Evolutionary conservation across 1,140 invertebrate species (phyloP), one percentile per base, ranked within the genome.

Genomic region (Drosophila neocordata): DNA sequence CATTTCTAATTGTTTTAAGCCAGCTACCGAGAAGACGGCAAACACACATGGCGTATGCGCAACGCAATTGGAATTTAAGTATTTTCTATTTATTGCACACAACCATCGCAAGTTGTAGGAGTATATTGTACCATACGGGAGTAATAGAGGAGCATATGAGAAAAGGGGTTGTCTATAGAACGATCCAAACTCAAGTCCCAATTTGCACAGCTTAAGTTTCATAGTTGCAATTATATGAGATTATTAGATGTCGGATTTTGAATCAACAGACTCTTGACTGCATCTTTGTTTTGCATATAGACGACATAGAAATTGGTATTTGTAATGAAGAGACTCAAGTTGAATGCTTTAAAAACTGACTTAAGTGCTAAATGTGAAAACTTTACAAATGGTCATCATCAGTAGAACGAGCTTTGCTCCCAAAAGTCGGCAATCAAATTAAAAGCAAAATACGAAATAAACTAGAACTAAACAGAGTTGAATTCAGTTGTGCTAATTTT

Each of bases 1-100:
- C 83, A 88, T 83, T 88, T 88, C 83, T 88, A 88, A 88, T 88
- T 88, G 83, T 88, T 88, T 88, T 83, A 88, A 87, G 83, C 83
- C 82, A 31, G 27, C 27, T 4, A 31, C 4, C 27, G 27, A 31
- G 27, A 31, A 31, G 27, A 31, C 27, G 27, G 27, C 27, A 31
- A 31, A 18, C 71, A 64, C 75, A 80, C 79, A 82, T 81, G 78
- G 65, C 69, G 78, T 69, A 81, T 77, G 52, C 78, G 73, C 77
- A 71, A 75, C 61, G 22, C 60, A 79, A 67, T 83, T 73, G 82
- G 71, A 76, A 70, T 87, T 88, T 76, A 87, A 87, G 79, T 79
- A 82, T 78, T 87, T 87, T 60, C 63, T 88, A 87, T 87, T 88
- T 87, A 88, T 82, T 69, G 72, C 82, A 13, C 12, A 27, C 18